Conservation (phyloP, 2,888 invertebrate species). For the Agrochola macilenta region DNA sequence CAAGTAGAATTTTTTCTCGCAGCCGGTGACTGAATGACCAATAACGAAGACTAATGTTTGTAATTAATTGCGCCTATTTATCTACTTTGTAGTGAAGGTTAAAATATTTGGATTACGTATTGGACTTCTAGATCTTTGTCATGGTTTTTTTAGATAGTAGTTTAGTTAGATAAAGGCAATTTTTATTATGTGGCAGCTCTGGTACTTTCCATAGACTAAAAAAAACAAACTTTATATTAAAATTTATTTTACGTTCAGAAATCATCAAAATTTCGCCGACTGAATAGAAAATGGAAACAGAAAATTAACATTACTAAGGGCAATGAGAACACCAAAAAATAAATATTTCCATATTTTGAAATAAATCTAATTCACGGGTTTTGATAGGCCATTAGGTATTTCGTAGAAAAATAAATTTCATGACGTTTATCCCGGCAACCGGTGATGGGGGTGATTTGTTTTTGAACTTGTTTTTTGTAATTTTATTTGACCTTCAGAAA, state of each 20-base stretch:
- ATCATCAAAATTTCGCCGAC: background rate
- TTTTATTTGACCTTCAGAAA: conserved; percentile 54
- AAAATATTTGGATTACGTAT: background rate
- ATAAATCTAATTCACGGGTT: background rate
- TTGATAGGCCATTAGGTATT: background rate
- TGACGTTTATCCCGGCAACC: background rate
- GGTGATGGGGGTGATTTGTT: background rate
- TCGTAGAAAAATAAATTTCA: background rate
- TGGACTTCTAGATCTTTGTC: too few species aligned
- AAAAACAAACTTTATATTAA: background rate
- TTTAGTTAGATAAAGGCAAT: background rate
- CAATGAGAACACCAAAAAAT: background rate
- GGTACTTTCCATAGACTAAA: conserved; percentile 20
- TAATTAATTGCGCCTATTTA: background rate
- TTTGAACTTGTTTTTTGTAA: conserved; percentile 10
- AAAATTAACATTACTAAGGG: background rate
- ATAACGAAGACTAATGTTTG: background rate
- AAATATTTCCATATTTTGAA: background rate
- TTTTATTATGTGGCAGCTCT: background rate
- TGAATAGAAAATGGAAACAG: background rate
- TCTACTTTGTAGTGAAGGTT: background rate
- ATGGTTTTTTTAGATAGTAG: too few species aligned
- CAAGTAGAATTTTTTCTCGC: background rate
- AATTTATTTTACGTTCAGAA: conserved; percentile 47
- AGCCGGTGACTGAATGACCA: background rate